Evolutionary conservation across 2,888 invertebrate genomes (phyloP).

Genomic region (Holacanthella duospinosa): DNA sequence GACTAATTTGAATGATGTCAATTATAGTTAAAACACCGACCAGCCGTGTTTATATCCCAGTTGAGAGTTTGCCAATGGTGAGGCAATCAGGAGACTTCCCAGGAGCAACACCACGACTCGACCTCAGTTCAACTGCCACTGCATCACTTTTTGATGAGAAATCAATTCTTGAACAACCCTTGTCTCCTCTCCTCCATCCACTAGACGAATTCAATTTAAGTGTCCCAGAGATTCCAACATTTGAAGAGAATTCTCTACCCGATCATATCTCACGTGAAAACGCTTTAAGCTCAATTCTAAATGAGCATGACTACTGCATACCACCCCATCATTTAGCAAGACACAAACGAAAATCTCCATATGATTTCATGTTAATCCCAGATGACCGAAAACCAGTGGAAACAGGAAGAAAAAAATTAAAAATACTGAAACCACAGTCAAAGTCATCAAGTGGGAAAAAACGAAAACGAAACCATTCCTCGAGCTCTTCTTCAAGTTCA

Average conservation of each 20-base stretch:
- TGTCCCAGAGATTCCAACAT: constrained; percentile 31
- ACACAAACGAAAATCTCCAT: constrained; percentile 8
- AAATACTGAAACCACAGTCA: constrained; percentile 5
- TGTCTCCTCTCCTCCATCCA: constrained; percentile 28
- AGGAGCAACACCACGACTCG: neutral
- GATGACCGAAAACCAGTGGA: neutral
- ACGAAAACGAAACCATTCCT: constrained; percentile 43
- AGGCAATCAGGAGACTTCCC: neutral
- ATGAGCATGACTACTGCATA: constrained; percentile 32
- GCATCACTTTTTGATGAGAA: neutral
- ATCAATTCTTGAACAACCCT: constrained; percentile 7
- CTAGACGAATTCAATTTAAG: constrained; percentile 29
- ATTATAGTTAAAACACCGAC: neutral
- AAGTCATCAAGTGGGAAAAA: neutral
- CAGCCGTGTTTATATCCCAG: neutral
- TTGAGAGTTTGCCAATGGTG: neutral
- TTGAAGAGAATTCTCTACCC: constrained; percentile 30
- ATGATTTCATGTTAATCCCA: neutral
- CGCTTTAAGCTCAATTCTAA: constrained; percentile 23
- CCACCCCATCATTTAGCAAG: neutral
- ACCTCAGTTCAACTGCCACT: neutral
- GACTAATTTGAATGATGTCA: too few relatives aligned
- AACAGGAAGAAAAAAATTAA: neutral
- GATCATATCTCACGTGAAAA: constrained; percentile 32
- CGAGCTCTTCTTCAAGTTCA: constrained; percentile 54